Conservation (phyloP, 1,140 invertebrate genomes). For the Cotesia vestalis region DNA sequence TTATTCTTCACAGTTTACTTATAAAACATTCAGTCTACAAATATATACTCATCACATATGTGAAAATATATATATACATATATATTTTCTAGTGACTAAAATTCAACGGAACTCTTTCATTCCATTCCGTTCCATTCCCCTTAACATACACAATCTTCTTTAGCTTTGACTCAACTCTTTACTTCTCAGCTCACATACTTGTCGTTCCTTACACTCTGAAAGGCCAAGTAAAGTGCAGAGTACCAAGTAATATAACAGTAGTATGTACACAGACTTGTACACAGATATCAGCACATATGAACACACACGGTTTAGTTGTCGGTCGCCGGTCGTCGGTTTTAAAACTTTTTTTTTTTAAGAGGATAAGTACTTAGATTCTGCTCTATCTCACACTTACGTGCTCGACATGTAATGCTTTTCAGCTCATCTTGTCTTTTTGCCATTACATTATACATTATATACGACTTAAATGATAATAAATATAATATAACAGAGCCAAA, state of each 20-base stretch:
- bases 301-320: too few species aligned
- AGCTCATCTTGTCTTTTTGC: slow-evolving; percentile 1
- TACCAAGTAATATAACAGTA: slow-evolving; percentile 19
- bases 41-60: too few species aligned
- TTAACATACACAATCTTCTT: too few species aligned
- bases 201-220: slow-evolving; percentile 20
- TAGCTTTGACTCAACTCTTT: background rate
- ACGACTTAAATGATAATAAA: too few species aligned
- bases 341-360: slow-evolving; percentile 28
- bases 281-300: too few species aligned
- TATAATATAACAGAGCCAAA: too few species aligned
- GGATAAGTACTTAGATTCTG: background rate
- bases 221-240: background rate
- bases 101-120: slow-evolving; percentile 14
- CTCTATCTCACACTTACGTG: slow-evolving; percentile 37
- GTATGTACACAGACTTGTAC: background rate
- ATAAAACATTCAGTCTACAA: background rate
- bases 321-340: too few species aligned
- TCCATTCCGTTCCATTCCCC: background rate
- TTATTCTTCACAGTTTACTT: slow-evolving; percentile 13
- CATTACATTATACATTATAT: too few species aligned
- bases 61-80: too few species aligned
- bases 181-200: background rate
- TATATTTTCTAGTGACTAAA: too few species aligned
- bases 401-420: slow-evolving; percentile 35